Percentiles rank a stretch among this genome's conserved stretches.
phyloP scores from a whole-genome alignment of 2,888 invertebrate genomes.

The Graphium colonna region DNA sequence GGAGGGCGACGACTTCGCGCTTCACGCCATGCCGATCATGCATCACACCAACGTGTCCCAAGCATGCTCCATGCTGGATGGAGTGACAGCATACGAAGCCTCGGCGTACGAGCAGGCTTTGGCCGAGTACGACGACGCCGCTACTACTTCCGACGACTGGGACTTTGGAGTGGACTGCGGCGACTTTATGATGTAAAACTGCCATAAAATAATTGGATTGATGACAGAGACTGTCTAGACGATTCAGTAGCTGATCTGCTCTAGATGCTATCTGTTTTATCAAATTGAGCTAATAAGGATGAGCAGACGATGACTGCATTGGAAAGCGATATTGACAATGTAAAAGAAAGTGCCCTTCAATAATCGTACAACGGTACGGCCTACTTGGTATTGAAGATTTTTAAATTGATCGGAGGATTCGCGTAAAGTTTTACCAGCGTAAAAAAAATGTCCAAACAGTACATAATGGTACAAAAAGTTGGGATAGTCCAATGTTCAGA shows the following conservation, averaged over 20 bases:
- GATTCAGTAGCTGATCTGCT: neutral
- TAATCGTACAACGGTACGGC: neutral
- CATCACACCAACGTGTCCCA: slow-evolving; percentile 82
- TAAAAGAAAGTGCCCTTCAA: neutral
- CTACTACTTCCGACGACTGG: slow-evolving; percentile 81
- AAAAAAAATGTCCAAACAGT: too few relatives aligned
- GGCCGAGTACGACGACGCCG: slow-evolving; percentile 79
- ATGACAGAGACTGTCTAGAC: neutral
- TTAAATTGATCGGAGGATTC: neutral
- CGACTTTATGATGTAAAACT: slow-evolving; percentile 83
- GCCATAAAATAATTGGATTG: neutral
- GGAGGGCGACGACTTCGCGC: slow-evolving; percentile 83
- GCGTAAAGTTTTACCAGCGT: neutral
- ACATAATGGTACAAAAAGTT: too few relatives aligned
- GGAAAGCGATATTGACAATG: neutral
- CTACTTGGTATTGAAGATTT: neutral
- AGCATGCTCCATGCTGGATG: slow-evolving; percentile 76
- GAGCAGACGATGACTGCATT: neutral
- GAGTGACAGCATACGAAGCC: slow-evolving; percentile 82
- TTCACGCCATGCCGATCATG: slow-evolving; percentile 83
- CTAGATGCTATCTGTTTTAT: neutral
- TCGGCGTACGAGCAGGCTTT: slow-evolving; percentile 80
- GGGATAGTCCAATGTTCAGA: neutral
- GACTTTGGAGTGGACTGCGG: slow-evolving; percentile 87
- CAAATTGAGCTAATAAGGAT: neutral